Evolutionary conservation across 2,797 vertebrate species (phyloP).

Genomic region (Pempheris klunzingeri): DNA sequence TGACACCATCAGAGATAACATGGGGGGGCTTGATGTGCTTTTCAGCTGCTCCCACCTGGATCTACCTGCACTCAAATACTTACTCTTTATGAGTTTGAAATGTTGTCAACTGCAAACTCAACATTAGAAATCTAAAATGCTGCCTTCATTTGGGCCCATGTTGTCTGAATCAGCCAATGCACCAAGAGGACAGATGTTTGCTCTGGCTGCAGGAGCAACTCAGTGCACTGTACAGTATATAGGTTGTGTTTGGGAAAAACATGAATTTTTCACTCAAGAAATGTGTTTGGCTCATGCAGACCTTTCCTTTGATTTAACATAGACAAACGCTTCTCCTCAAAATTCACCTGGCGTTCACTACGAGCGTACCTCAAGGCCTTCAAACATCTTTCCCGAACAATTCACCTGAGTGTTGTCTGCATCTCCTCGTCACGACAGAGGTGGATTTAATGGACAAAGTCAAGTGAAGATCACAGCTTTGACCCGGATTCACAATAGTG

Average conservation of each 20-base stretch:
- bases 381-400: slow-evolving; percentile 4
- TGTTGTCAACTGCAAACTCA: not conserved
- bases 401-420: not conserved
- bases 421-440: slow-evolving; percentile 17
- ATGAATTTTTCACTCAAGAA: slow-evolving; percentile 20
- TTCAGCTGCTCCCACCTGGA: not conserved
- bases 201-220: not conserved
- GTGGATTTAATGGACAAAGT: slow-evolving; percentile 32
- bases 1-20: not conserved
- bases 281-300: slow-evolving; percentile 21
- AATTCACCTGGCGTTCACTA: slow-evolving; percentile 18
- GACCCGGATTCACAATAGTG: slow-evolving; percentile 48
- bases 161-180: not conserved
- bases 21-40: not conserved
- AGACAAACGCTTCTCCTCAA: slow-evolving; percentile 8
- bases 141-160: not conserved
- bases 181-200: not conserved
- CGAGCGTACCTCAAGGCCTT: slow-evolving; percentile 22
- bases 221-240: slow-evolving; percentile 1
- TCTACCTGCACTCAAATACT: too few relatives aligned
- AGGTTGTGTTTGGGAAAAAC: slow-evolving; percentile 10
- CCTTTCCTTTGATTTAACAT: slow-evolving; percentile 28
- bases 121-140: not conserved
- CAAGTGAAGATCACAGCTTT: slow-evolving; percentile 30
- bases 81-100: not conserved